Evolutionary conservation across 2,888 invertebrate genomes (phyloP).

Genomic region (Dolichomitus sp.): DNA sequence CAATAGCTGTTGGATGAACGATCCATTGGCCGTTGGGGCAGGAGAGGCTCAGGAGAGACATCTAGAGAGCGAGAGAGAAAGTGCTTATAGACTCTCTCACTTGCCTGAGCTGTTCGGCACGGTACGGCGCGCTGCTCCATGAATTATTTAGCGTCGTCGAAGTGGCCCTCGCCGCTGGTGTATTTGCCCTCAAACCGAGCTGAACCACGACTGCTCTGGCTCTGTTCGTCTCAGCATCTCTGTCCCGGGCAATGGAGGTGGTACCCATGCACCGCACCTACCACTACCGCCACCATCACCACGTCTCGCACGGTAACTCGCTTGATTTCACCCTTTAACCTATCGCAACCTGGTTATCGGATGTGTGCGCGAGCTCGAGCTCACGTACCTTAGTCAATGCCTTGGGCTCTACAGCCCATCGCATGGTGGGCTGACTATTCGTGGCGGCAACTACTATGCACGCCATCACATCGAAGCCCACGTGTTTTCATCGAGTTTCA

Average conservation of each 20-base stretch:
- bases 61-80: slow-evolving; percentile 28
- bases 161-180: slow-evolving; percentile 76
- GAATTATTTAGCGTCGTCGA: slow-evolving; percentile 81
- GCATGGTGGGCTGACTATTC: slow-evolving; percentile 47
- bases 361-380: slow-evolving; percentile 26
- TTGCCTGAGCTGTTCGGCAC: slow-evolving; percentile 36
- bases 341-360: slow-evolving; percentile 67
- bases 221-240: slow-evolving; percentile 29
- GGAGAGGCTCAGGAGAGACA: slow-evolving; percentile 54
- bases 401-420: neutral
- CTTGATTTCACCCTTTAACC: slow-evolving; percentile 76
- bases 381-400: slow-evolving; percentile 1
- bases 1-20: slow-evolving; percentile 76
- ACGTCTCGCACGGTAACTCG: slow-evolving; percentile 62
- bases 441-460: slow-evolving; percentile 32
- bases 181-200: slow-evolving; percentile 77
- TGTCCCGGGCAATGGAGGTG: slow-evolving; percentile 1
- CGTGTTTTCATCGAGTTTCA: slow-evolving; percentile 21
- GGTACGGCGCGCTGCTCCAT: slow-evolving; percentile 71
- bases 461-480: neutral
- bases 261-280: neutral
- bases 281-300: slow-evolving; percentile 23
- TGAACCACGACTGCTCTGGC: slow-evolving; percentile 56
- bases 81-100: slow-evolving; percentile 58
- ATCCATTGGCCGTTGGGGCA: slow-evolving; percentile 73